Base-by-base conservation (phyloP, 2,797 vertebrate species). In the Lepilemur ruficaudatus region DNA sequence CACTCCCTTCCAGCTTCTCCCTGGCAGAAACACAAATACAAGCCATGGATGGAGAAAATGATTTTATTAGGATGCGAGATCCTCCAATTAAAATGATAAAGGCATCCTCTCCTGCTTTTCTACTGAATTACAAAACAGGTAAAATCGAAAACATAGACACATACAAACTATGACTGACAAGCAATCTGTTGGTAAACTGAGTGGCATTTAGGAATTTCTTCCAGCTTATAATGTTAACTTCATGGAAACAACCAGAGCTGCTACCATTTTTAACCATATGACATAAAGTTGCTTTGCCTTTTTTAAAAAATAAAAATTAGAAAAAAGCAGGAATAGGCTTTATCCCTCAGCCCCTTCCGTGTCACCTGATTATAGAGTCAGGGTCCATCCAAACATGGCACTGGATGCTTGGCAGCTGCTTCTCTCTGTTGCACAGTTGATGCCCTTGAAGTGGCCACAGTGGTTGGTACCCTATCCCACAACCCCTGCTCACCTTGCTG, bases 271-370 rank as follows among this genome's bases (percentile, higher is more conserved):
- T 12, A 59, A 41, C 28, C 25, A 23, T 17, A n/a, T 14, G 57
- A 41, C 48, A 35, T 78, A 41, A 61, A 35, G 14, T 57, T 43
- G 6, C 28, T 30, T 70, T 9, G 0, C 23, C 14, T 79, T 55
- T 61, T 73, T 84, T 46, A 50, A 81, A 32, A 59, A 57, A 23
- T 10, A 57, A 57, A 57, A 57, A 11, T 57, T 57, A 57, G 20
- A 25, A 59, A 59, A 35, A 75, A 63, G 57, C 6, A 52, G 20
- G 28, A 8, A 23, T 12, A 18, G 15, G 63, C 55, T 63, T 59
- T 23, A 15, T 7, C 5, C 46, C 28, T 43, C 13, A 2, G 2
- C 11, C 5, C 14, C 12, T 1, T 0, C 5, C 28, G n/a, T 50
- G 12, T 28, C 13, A 5, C 73, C 73, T 78, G 50, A 4, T 28